Evolutionary conservation across 2,113 vertebrate genomes (phyloP).

Genomic region (Nymphicus hollandicus): DNA sequence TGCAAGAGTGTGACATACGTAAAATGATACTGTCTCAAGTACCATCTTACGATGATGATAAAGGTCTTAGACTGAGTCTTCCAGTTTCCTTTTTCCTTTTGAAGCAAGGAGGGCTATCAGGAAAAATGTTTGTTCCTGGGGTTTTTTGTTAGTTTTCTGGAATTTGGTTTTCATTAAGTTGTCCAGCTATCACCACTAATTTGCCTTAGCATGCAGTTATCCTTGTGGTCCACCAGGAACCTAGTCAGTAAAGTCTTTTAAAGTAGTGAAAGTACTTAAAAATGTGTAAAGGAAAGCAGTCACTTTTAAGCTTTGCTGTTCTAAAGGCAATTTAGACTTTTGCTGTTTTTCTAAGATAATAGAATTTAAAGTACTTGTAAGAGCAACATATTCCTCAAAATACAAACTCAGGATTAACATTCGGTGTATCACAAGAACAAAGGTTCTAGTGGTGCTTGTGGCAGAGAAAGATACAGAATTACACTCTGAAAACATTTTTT

Average conservation of each 20-base stretch:
- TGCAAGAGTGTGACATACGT: fast-evolving
- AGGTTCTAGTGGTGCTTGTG: not conserved
- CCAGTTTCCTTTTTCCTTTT: not conserved
- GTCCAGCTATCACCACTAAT: not conserved
- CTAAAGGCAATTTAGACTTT: not conserved
- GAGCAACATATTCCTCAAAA: not conserved
- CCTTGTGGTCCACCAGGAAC: not conserved
- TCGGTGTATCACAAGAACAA: not conserved
- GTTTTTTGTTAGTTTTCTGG: not conserved
- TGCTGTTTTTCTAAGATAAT: not conserved
- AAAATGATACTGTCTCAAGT: not conserved
- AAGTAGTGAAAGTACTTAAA: not conserved
- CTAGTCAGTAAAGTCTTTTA: not conserved
- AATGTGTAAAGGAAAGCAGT: not conserved
- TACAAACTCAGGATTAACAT: not conserved
- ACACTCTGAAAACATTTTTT: not conserved
- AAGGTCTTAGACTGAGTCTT: not conserved
- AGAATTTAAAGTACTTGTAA: not conserved
- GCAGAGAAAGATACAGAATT: not conserved
- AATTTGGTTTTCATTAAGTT: not conserved
- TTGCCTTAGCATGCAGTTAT: not conserved
- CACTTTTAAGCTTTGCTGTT: not conserved
- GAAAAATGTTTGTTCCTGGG: not conserved
- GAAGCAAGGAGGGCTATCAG: not conserved
- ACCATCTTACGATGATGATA: not conserved